Evolutionary conservation across 35 echinoderm and acorn worm species (phyloP), one percentile per base, ranked within the genome.

Genomic region (Strongylocentrotus purpuratus): DNA sequence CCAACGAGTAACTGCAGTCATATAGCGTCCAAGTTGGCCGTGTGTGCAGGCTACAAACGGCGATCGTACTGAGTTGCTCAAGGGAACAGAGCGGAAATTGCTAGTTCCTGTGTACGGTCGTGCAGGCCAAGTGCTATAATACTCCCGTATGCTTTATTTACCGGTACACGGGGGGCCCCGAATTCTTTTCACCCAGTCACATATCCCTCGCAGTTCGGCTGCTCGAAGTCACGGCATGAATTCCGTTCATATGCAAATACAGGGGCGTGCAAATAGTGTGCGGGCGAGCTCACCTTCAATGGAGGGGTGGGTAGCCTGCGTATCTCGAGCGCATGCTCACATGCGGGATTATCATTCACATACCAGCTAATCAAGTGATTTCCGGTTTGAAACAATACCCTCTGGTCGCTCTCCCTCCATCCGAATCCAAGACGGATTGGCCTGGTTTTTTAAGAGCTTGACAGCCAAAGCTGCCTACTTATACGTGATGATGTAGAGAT

Each of bases 71-170:
- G 46, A 31, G 17, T 47, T 45, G 91, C 91, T 93, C 91, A 93
- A 50, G 91, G 91, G 91, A 93, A 50, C 91, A 32, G 91, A 93
- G 46, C 91, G 91, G 91, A 93, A 93, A 93, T 93, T 93, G 91
- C 47, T 46, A 93, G 91, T 93, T 93, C 91, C 91, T 93, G 91
- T 93, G 46, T 93, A 58, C 91, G 46, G 91, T 93, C 46, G 91
- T 93, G 48, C 91, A 58, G 91, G 91, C 91, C 91, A 93, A 93
- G 91, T 93, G 91, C 46, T 93, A 93, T 93, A 93, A 93, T 93
- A 93, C 91, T 93, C 91, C 65, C 91, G 48, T 93, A 93, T 93
- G 91, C 91, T 93, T 93, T 93, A 93, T 93, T 93, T 93, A 93
- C 91, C 91, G 45, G 91, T 93, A 46, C 91, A 93, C 91, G 91